Conservation (phyloP, 2,797 vertebrate genomes). For the Clarias laeviceps region DNA sequence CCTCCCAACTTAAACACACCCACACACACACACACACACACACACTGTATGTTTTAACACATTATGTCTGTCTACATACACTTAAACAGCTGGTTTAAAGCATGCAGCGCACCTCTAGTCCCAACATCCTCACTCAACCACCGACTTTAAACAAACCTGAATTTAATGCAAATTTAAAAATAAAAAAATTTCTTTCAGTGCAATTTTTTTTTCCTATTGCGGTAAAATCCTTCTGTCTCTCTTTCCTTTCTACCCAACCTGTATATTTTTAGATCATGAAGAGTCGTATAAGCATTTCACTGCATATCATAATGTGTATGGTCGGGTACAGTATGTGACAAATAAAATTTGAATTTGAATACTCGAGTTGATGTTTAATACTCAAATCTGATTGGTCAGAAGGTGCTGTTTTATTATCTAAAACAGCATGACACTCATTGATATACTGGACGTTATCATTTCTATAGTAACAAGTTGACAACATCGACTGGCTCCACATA, state of each 20-base stretch:
- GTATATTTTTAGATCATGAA: too few relatives aligned
- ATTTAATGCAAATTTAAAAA: too few relatives aligned
- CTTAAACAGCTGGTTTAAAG: slow-evolving; percentile 39
- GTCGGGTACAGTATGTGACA: too few relatives aligned
- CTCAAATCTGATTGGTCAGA: slow-evolving; percentile 1
- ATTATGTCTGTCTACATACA: not conserved
- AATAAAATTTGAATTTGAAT: not conserved
- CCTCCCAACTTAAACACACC: slow-evolving; percentile 69
- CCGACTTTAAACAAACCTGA: not conserved
- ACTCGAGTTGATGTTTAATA: not conserved
- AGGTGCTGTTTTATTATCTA: not conserved
- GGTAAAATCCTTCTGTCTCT: too few relatives aligned
- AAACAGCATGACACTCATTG: not conserved
- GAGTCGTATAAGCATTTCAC: too few relatives aligned
- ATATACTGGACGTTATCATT: too few relatives aligned
- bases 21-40: slow-evolving; percentile 30
- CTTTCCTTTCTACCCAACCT: too few relatives aligned
- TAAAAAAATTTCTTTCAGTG: too few relatives aligned
- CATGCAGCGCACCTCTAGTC: not conserved
- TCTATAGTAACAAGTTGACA: not conserved
- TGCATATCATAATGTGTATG: too few relatives aligned
- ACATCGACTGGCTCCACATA: not conserved
- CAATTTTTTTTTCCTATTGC: too few relatives aligned
- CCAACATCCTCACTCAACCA: not conserved
- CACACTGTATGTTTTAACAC: slow-evolving; percentile 2